Evolutionary conservation across 1,140 invertebrate species (phyloP).

Genomic region (Pseudomyrmex dendroicus): DNA sequence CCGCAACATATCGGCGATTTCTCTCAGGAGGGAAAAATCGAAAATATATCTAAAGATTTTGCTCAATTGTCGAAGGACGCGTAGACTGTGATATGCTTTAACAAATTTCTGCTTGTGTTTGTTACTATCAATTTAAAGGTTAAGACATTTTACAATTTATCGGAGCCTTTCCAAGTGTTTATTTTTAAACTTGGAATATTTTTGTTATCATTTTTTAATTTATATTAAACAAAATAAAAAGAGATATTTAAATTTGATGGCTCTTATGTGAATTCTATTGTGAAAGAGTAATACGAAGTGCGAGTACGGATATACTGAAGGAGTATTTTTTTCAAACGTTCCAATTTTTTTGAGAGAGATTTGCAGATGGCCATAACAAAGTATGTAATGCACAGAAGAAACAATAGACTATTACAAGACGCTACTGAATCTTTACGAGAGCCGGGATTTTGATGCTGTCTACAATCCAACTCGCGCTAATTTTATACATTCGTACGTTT

Average conservation of each 20-base stretch:
- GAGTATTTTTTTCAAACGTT: background rate
- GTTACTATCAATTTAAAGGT: too few species aligned
- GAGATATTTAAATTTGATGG: background rate
- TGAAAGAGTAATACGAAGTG: background rate
- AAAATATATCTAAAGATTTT: background rate
- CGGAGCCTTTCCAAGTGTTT: background rate
- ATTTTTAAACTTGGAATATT: background rate
- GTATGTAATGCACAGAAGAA: conserved; percentile 23
- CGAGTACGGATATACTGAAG: too few species aligned
- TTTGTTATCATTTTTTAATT: background rate
- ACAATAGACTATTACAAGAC: conserved; percentile 1
- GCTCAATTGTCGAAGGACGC: background rate
- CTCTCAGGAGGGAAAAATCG: background rate
- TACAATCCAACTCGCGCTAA: conserved; percentile 13
- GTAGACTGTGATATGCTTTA: background rate
- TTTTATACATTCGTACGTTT: conserved; percentile 37
- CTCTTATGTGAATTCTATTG: background rate
- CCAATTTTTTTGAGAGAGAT: background rate
- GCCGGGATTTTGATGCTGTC: background rate
- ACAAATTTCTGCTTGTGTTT: background rate
- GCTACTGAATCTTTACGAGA: conserved; percentile 13
- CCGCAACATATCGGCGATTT: conserved; percentile 46
- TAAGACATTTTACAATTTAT: too few species aligned
- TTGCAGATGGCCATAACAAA: background rate
- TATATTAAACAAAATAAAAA: background rate